Conservation (phyloP, 2,113 vertebrate genomes). For the Eretmochelys imbricata region DNA sequence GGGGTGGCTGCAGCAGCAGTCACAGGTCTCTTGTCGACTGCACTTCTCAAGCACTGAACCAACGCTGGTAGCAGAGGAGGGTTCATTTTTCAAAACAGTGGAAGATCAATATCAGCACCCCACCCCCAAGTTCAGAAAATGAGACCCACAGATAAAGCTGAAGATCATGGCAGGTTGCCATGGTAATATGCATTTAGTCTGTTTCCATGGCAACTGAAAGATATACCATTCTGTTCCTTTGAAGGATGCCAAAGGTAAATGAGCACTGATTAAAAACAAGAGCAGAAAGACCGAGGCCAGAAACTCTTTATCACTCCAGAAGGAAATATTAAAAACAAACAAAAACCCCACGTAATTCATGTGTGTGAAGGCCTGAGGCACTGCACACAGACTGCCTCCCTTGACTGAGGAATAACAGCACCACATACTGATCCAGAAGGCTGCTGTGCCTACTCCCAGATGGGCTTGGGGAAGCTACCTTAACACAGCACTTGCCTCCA, state of each 20-base stretch:
- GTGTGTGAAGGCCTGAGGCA: slow-evolving; percentile 14
- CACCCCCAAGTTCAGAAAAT: slow-evolving; percentile 71
- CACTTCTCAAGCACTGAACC: background rate
- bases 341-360: background rate
- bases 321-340: slow-evolving; percentile 57
- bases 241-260: slow-evolving; percentile 85
- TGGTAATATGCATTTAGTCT: slow-evolving; percentile 82
- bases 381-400: background rate
- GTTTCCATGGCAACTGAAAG: slow-evolving; percentile 84
- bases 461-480: background rate
- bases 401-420: background rate
- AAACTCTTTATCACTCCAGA: slow-evolving; percentile 65
- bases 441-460: slow-evolving; percentile 7
- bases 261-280: slow-evolving; percentile 78
- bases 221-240: slow-evolving; percentile 82
- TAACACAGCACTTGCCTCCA: background rate
- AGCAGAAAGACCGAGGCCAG: slow-evolving; percentile 61
- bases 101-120: slow-evolving; percentile 58
- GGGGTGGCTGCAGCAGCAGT: background rate
- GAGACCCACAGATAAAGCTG: slow-evolving; percentile 79
- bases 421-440: background rate
- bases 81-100: background rate
- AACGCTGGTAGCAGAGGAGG: background rate
- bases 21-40: fast-evolving
- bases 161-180: slow-evolving; percentile 83